Percentiles rank a stretch among this genome's conserved stretches.
phyloP scores from a whole-genome alignment of 2,113 vertebrate species.

The Alosa alosa region DNA sequence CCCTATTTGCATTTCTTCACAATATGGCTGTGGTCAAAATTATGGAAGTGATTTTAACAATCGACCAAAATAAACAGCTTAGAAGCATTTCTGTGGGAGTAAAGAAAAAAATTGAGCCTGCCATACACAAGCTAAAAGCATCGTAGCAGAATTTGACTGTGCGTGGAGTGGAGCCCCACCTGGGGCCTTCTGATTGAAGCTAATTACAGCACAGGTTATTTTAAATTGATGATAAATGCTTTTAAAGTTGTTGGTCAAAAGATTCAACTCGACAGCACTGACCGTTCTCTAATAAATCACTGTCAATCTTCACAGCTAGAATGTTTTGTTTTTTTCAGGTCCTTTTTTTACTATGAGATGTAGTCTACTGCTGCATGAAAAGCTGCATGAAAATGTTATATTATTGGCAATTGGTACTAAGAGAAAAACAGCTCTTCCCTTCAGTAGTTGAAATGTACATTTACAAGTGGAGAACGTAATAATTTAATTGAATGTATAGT shows the following conservation, averaged over 20 bases:
- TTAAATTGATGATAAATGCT: constrained; percentile 14
- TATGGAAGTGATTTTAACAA: constrained; percentile 47
- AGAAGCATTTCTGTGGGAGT: constrained; percentile 24
- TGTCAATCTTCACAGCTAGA: background rate
- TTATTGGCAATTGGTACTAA: background rate
- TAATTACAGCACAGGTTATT: constrained; percentile 13
- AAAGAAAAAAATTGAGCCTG: constrained; percentile 18
- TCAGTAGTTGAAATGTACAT: background rate
- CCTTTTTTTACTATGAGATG: background rate
- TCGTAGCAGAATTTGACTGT: background rate
- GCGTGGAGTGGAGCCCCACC: background rate
- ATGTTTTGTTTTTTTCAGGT: background rate
- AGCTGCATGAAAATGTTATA: background rate
- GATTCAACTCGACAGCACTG: background rate
- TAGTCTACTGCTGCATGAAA: background rate
- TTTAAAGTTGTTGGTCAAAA: constrained; percentile 2
- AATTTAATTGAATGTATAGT: background rate
- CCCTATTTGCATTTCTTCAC: constrained; percentile 58
- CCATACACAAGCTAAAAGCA: background rate
- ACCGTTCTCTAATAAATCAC: background rate
- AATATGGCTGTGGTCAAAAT: constrained; percentile 55
- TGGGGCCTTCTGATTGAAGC: background rate
- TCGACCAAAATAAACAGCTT: constrained; percentile 48
- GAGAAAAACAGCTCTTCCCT: background rate
- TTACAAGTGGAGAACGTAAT: background rate